These are phyloP conservation scores for Catharus minimus DNA, from an alignment of 2,113 vertebrate genomes.

Conservation along the genomic window DNA sequence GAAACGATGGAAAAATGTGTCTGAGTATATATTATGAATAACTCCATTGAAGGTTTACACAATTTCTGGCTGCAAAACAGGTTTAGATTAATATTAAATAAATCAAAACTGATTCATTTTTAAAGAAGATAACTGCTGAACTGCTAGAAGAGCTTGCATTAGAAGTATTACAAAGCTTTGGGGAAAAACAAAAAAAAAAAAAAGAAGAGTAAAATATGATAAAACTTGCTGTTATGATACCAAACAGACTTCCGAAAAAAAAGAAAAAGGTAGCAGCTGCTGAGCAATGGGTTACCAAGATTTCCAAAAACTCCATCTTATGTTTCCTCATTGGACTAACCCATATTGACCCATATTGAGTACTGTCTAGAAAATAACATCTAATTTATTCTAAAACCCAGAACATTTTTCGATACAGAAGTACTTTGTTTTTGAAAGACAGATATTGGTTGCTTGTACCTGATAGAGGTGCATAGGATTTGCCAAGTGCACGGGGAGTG, in stretches of 20 bases:
- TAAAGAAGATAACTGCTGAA: background rate
- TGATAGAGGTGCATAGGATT: background rate
- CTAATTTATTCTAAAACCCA: background rate
- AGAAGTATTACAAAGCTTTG: background rate
- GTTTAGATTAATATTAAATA: conserved; percentile 4
- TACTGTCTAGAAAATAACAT: background rate
- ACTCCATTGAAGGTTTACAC: background rate
- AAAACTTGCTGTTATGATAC: background rate
- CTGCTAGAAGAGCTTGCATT: background rate
- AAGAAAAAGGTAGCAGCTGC: background rate
- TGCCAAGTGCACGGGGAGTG: accelerated
- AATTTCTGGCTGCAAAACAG: background rate
- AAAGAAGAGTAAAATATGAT: background rate
- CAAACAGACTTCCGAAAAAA: background rate
- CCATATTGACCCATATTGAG: background rate
- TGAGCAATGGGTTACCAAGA: background rate
- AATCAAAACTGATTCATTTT: background rate
- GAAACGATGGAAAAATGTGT: background rate
- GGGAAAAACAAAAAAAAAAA: background rate
- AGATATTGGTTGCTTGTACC: background rate
- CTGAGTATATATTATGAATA: background rate
- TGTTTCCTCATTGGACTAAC: background rate
- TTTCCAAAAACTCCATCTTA: background rate
- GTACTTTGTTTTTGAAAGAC: background rate
- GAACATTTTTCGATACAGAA: background rate